Base-by-base conservation (phyloP, 2,888 invertebrate genomes). In the Deilephila elpenor region DNA sequence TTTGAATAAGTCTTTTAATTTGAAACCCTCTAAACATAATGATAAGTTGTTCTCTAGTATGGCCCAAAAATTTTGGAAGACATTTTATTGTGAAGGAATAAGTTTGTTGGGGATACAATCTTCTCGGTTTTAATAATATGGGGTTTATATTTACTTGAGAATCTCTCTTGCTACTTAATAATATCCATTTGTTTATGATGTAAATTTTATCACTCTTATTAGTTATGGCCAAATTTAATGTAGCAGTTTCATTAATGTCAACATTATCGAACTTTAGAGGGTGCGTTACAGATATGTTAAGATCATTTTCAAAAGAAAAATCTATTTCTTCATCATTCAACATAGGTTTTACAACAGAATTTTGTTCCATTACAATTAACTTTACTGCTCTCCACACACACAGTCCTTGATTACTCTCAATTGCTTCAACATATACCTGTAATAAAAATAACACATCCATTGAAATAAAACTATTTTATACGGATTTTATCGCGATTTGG, bases 381-480 rank as follows among this genome's bases (percentile, higher is more conserved):
- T 90, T 91, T 72, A 97, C 83, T 0, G 96, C 96, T 78, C 97
- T 93, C 96, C 96, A 96, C 70, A 88, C 88, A 74, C 89, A 95
- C 17, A 83, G 80, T 20, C 93, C 95, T 91, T 96, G 96, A 79
- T 96, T 95, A 86, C 97, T 97, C 90, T 97, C 97, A 80, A 97
- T 96, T 1, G 96, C 95, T 85, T 97, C 96, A 6, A 95, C 95
- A 73, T 95, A 85, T 4, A 97, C 92, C 95, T 95, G 84, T 72
- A 87, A 86, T n/a, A 79, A 25, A 32, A 32, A 61, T 2, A 61
- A 25, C 56, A 56, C 25, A 29, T 1, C 25, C 25, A 20, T n/a
- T n/a, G n/a, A n/a, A n/a, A n/a, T n/a, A n/a, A n/a, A n/a, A n/a
- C n/a, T n/a, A n/a, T n/a, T n/a, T n/a, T n/a, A n/a, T n/a, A n/a